Evolutionary conservation across 53 echinoderm and acorn worm genomes (phyloP).

Genomic region (Astropecten irregularis): DNA sequence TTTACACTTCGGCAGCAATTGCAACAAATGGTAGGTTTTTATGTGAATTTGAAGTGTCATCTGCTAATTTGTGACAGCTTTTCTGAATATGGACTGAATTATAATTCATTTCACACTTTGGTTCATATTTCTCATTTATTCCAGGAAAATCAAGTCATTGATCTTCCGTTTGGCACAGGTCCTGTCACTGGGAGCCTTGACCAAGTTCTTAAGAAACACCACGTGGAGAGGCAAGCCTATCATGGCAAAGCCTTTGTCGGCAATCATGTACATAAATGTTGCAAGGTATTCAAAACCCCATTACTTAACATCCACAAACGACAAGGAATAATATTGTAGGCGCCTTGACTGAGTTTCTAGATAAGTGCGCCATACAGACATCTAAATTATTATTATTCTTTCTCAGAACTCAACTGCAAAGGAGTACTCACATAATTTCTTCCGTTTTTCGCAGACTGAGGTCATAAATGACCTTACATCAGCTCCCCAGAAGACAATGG

Average conservation of each 20-base stretch:
- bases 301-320: neutral
- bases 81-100: neutral
- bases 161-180: conserved; percentile 17
- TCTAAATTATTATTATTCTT: too few species aligned
- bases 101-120: neutral
- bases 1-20: neutral
- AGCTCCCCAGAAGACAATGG: neutral
- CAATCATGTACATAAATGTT: conserved; percentile 48
- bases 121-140: too few species aligned
- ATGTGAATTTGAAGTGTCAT: too few species aligned
- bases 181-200: conserved; percentile 2
- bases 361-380: too few species aligned
- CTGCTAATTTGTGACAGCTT: neutral
- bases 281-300: too few species aligned
- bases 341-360: too few species aligned
- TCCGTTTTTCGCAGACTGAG: neutral
- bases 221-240: conserved; percentile 28
- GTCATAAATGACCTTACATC: conserved; percentile 14
- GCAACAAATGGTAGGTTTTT: neutral
- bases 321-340: too few species aligned
- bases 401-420: neutral
- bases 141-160: neutral
- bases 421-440: too few species aligned
- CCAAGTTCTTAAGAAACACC: neutral
- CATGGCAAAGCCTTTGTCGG: conserved; percentile 47